Evolutionary conservation across 2,797 vertebrate species (phyloP).

Genomic region (Glyptemys insculpta): DNA sequence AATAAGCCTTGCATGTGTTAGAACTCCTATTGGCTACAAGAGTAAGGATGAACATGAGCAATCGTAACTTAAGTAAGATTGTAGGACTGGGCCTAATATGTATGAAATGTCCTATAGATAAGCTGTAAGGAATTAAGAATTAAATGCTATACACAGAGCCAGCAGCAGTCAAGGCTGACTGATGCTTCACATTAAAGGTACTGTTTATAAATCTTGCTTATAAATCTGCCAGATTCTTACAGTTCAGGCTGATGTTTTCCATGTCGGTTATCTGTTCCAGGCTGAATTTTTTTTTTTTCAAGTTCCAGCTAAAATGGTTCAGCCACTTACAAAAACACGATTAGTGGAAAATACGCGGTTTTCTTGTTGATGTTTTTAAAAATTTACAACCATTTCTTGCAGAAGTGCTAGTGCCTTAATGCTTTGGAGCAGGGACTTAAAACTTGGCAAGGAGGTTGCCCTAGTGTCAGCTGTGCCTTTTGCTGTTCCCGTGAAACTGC

Average conservation of each 20-base stretch:
- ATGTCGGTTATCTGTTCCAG: background rate
- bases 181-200: background rate
- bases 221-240: background rate
- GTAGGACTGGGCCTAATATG: background rate
- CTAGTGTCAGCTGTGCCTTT: background rate
- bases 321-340: background rate
- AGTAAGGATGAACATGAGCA: background rate
- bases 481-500: background rate
- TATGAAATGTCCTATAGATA: background rate
- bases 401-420: background rate
- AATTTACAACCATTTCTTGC: background rate
- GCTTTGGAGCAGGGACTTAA: background rate
- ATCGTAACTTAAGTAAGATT: slow-evolving; percentile 18
- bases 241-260: background rate
- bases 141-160: background rate
- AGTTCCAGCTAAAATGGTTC: background rate
- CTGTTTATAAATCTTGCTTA: background rate
- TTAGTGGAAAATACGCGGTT: accelerated
- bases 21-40: background rate
- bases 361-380: background rate
- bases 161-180: background rate
- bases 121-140: background rate
- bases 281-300: background rate
- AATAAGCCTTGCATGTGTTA: background rate
- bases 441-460: background rate